These are phyloP conservation scores for Limulus polyphemus DNA, from an alignment of 2,888 invertebrate genomes.

Conservation along the genomic window DNA sequence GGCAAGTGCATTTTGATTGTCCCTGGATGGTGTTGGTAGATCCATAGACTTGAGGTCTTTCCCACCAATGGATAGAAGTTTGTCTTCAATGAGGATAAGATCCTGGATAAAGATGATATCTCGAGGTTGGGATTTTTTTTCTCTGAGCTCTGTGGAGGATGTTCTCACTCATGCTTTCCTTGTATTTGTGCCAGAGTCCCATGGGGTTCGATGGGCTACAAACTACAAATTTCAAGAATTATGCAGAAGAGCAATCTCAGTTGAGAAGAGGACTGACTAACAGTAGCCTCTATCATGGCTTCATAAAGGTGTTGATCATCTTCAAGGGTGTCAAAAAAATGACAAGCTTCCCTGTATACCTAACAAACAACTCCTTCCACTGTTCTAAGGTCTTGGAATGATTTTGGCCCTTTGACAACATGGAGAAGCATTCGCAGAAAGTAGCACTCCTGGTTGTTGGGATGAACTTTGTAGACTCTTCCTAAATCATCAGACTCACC, in stretches of 20 bases:
- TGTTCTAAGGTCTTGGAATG: conserved; percentile 26
- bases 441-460: neutral
- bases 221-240: conserved; percentile 16
- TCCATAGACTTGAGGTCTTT: no score
- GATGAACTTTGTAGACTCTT: neutral
- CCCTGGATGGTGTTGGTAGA: no score
- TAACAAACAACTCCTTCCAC: neutral
- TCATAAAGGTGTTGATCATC: no score
- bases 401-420: no score
- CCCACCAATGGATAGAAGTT: no score
- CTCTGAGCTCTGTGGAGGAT: no score
- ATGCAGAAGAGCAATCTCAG: conserved; percentile 25
- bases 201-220: conserved; percentile 21
- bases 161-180: conserved; percentile 8
- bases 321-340: no score
- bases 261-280: conserved; percentile 8
- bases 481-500: neutral
- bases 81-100: no score
- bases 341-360: no score
- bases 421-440: conserved; percentile 6
- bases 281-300: neutral
- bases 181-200: conserved; percentile 21
- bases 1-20: no score
- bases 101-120: no score
- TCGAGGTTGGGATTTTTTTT: no score